phyloP scores from a whole-genome alignment of 2,113 vertebrate genomes.

The Sylvietta virens region DNA sequence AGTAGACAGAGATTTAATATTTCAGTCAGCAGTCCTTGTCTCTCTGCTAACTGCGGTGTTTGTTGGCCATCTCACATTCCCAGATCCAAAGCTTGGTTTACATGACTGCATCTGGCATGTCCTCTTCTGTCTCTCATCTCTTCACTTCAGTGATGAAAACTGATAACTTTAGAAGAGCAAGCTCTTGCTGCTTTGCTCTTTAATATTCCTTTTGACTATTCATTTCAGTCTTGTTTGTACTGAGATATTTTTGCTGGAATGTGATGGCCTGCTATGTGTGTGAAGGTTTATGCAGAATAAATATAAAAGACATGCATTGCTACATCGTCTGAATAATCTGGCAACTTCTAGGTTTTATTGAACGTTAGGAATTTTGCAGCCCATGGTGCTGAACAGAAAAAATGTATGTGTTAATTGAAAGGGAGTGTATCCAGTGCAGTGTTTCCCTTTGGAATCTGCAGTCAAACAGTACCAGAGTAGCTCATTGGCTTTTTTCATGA shows the following conservation, averaged over 20 bases:
- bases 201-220: background rate
- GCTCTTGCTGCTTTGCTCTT: background rate
- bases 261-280: background rate
- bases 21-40: background rate
- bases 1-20: background rate
- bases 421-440: background rate
- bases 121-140: background rate
- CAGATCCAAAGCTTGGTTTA: background rate
- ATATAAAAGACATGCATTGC: background rate
- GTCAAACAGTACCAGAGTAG: rapidly evolving
- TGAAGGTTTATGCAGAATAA: background rate
- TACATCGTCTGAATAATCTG: background rate
- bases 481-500: background rate
- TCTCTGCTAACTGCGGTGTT: background rate
- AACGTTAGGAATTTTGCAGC: background rate
- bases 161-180: background rate
- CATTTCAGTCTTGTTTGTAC: background rate
- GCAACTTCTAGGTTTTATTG: background rate
- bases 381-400: background rate
- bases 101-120: background rate
- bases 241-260: background rate
- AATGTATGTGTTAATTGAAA: background rate
- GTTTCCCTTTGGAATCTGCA: background rate
- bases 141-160: background rate
- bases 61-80: background rate